These are phyloP conservation scores for Acleris laterana DNA, from an alignment of 2,888 invertebrate species.

Conservation along the genomic window DNA sequence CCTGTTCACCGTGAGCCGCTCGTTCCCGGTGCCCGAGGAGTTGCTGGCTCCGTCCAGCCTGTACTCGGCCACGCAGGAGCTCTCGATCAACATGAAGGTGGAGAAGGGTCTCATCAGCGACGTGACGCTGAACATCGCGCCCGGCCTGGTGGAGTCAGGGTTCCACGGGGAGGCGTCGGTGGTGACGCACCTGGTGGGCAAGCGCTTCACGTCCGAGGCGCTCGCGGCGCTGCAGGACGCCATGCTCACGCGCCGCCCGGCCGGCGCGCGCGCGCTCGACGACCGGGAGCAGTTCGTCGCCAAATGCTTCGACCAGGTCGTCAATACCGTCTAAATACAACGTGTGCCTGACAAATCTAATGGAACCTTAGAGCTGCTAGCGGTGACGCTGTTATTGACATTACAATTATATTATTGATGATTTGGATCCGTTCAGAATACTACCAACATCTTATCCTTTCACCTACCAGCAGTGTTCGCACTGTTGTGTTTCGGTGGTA, in stretches of 20 bases:
- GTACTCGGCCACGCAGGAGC: conserved; percentile 74
- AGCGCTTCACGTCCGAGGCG: conserved; percentile 86
- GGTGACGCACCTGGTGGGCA: conserved; percentile 87
- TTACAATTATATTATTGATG: too few species aligned
- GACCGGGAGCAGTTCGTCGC: conserved; percentile 86
- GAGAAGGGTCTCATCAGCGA: conserved; percentile 87
- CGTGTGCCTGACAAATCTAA: too few species aligned
- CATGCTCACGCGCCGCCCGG: conserved; percentile 69
- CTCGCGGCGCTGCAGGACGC: conserved; percentile 84
- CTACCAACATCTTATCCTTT: too few species aligned
- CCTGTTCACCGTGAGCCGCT: conserved; percentile 89
- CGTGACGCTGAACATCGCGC: conserved; percentile 86
- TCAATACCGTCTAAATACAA: conserved; percentile 76
- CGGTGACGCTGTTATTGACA: too few species aligned
- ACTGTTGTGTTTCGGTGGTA: too few species aligned
- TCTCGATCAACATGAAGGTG: conserved; percentile 86
- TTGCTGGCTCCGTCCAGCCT: conserved; percentile 72
- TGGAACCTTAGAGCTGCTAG: too few species aligned
- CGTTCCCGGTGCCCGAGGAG: conserved; percentile 85
- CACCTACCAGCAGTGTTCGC: too few species aligned
- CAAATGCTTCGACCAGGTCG: conserved; percentile 86
- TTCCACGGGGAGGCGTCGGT: conserved; percentile 87
- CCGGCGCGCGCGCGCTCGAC: conserved; percentile 69
- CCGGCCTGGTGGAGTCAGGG: conserved; percentile 84
- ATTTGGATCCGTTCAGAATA: too few species aligned